Conservation (phyloP, 2,888 invertebrate genomes). For the Tipula vernalis region DNA sequence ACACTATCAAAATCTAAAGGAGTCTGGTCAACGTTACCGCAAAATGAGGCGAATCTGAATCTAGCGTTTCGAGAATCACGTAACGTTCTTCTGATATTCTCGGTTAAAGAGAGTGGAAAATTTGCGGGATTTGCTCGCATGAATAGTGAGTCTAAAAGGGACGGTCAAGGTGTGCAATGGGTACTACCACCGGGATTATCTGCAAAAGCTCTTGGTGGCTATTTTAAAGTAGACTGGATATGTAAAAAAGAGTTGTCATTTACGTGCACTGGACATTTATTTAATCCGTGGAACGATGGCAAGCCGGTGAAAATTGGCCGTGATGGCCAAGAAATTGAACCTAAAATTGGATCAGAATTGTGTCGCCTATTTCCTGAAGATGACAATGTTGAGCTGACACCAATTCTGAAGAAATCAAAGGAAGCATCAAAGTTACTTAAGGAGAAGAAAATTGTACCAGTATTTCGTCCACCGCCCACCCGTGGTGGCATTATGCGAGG, state of each 20-base stretch:
- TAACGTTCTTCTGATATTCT: slow-evolving; percentile 91
- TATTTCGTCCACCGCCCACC: slow-evolving; percentile 35
- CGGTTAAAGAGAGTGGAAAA: slow-evolving; percentile 93
- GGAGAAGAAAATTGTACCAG: slow-evolving; percentile 33
- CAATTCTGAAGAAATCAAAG: slow-evolving; percentile 73
- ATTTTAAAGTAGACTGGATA: slow-evolving; percentile 95
- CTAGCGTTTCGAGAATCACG: slow-evolving; percentile 85
- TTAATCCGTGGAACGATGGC: slow-evolving; percentile 97
- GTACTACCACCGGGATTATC: slow-evolving; percentile 86
- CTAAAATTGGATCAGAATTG: slow-evolving; percentile 85
- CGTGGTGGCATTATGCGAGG: slow-evolving; percentile 32
- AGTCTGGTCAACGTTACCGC: slow-evolving; percentile 95
- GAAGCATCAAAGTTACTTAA: slow-evolving; percentile 59
- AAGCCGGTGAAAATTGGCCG: slow-evolving; percentile 98
- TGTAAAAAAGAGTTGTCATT: slow-evolving; percentile 90
- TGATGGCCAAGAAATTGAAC: slow-evolving; percentile 97
- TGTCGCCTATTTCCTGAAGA: slow-evolving; percentile 88
- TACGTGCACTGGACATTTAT: slow-evolving; percentile 79
- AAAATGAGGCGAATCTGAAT: slow-evolving; percentile 92
- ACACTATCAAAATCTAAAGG: slow-evolving; percentile 88
- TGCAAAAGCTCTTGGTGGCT: slow-evolving; percentile 86
- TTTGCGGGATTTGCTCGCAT: slow-evolving; percentile 90
- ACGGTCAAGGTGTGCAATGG: slow-evolving; percentile 86
- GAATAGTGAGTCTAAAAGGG: slow-evolving; percentile 76
- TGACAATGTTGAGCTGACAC: slow-evolving; percentile 78